Evolutionary conservation across 2,888 invertebrate genomes (phyloP).

Genomic region (Zaprionus lineosus): DNA sequence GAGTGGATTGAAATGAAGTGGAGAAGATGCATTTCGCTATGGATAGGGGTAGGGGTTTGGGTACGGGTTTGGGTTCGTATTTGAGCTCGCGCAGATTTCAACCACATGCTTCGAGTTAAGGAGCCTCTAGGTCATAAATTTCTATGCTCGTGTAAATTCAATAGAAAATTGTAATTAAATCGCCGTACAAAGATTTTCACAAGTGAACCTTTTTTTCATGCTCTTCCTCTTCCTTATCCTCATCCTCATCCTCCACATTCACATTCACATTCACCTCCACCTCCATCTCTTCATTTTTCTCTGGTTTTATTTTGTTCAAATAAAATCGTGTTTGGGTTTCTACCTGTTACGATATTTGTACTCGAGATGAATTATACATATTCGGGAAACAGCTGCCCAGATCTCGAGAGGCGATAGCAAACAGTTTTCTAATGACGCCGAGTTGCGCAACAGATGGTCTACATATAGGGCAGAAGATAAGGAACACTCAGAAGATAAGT

Average conservation of each 20-base stretch:
- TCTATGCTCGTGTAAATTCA: constrained; percentile 27
- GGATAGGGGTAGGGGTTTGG: too few relatives aligned
- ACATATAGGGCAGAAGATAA: constrained; percentile 5
- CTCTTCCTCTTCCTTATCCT: too few relatives aligned
- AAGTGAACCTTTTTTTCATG: too few relatives aligned
- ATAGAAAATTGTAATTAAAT: constrained; percentile 43
- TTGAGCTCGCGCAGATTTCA: not conserved
- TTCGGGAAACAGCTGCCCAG: constrained; percentile 20
- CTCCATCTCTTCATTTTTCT: too few relatives aligned
- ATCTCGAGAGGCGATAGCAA: constrained; percentile 15
- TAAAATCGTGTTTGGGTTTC: too few relatives aligned
- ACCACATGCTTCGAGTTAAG: constrained; percentile 7
- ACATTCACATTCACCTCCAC: too few relatives aligned
- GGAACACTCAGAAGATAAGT: not conserved
- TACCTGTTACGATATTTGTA: constrained; percentile 43
- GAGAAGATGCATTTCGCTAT: too few relatives aligned
- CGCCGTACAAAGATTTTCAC: constrained; percentile 44
- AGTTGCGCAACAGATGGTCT: not conserved
- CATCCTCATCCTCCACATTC: too few relatives aligned
- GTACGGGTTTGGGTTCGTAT: not conserved
- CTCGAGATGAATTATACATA: constrained; percentile 7
- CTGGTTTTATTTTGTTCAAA: too few relatives aligned
- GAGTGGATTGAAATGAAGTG: too few relatives aligned
- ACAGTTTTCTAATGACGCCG: constrained; percentile 2
- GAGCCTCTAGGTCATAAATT: constrained; percentile 16